These are phyloP conservation scores for Stigmatopora nigra DNA, from an alignment of 2,113 vertebrate species.

Conservation along the genomic window DNA sequence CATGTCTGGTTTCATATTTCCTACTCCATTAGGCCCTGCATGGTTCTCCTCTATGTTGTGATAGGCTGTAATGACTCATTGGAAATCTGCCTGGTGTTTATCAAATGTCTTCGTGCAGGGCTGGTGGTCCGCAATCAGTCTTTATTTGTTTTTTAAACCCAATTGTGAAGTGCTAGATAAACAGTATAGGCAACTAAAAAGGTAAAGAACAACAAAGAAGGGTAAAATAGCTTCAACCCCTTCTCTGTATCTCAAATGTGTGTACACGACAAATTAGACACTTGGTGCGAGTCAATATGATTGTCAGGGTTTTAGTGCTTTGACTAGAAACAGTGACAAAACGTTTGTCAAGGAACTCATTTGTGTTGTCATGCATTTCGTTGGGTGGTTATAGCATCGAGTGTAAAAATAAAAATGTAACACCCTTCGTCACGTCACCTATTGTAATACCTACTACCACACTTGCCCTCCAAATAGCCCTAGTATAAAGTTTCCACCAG, in stretches of 20 bases:
- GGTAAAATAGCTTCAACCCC: constrained; percentile 19
- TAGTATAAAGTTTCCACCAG: too few species aligned
- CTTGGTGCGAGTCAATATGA: not conserved
- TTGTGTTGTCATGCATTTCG: not conserved
- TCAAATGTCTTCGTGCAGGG: constrained; percentile 42
- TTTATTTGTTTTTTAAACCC: constrained; percentile 5
- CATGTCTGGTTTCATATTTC: constrained; percentile 56
- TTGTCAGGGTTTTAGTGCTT: not conserved
- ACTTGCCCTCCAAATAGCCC: too few species aligned
- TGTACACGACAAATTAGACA: constrained; percentile 12
- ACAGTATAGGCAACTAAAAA: constrained; percentile 18
- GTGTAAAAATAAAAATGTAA: too few species aligned
- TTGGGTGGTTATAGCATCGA: not conserved
- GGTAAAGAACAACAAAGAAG: constrained; percentile 28
- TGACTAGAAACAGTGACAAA: not conserved
- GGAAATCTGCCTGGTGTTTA: constrained; percentile 59
- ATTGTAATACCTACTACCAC: too few species aligned
- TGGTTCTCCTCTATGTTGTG: constrained; percentile 54
- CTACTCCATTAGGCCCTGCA: constrained; percentile 50
- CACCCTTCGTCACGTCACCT: too few species aligned
- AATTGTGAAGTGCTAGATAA: constrained; percentile 22
- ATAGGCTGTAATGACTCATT: constrained; percentile 59
- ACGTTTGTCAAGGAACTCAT: not conserved
- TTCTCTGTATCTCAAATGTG: constrained; percentile 22
- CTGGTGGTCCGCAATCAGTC: constrained; percentile 37